These are phyloP conservation scores for Tanypteryx hageni DNA, from an alignment of 2,888 invertebrate species.

Conservation along the genomic window DNA sequence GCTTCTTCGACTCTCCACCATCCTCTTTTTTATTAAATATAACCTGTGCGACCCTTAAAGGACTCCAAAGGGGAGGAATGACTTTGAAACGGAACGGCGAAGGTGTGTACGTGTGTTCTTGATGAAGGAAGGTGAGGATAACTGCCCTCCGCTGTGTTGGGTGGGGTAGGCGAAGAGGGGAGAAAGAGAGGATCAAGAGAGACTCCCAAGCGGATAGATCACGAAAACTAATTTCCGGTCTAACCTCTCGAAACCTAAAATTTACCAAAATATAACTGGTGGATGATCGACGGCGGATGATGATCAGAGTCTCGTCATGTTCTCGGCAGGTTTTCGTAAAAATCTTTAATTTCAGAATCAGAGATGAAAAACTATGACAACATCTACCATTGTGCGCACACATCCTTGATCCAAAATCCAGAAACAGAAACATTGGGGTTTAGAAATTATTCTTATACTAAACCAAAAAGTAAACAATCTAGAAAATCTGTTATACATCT, in stretches of 20 bases:
- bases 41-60: conserved; percentile 35
- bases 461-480: too few relatives aligned
- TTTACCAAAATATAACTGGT: conserved; percentile 3
- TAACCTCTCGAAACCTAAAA: not conserved
- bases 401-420: too few relatives aligned
- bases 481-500: too few relatives aligned
- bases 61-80: not conserved
- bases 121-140: conserved; percentile 9
- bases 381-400: too few relatives aligned
- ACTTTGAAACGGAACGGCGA: not conserved
- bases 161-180: not conserved
- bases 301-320: not conserved
- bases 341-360: too few relatives aligned
- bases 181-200: not conserved
- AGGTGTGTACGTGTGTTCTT: conserved; percentile 23
- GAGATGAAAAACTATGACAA: too few relatives aligned
- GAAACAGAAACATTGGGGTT: too few relatives aligned
- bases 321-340: not conserved
- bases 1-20: not conserved
- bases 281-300: not conserved
- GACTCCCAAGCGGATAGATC: conserved; percentile 15
- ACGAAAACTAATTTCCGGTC: conserved; percentile 57
- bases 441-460: too few relatives aligned
- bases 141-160: not conserved
- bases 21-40: conserved; percentile 39